Conservation (phyloP, 1,140 invertebrate genomes). For the Drosophila sechellia region DNA sequence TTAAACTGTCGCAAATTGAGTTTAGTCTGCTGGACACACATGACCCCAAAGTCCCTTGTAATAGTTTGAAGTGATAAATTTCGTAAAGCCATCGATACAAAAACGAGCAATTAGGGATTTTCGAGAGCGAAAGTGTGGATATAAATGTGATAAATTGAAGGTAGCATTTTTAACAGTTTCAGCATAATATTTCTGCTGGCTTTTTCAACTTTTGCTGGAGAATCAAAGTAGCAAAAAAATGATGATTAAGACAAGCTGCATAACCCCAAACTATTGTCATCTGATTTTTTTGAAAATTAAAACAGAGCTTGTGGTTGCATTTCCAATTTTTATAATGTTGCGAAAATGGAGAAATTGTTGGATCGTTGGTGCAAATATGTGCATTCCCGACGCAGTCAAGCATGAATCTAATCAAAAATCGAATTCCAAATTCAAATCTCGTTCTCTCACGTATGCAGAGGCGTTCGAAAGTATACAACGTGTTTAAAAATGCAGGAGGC, state of each 20-base stretch:
- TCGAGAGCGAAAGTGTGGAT: not conserved
- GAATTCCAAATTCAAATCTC: constrained; percentile 61
- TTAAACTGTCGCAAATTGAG: constrained; percentile 39
- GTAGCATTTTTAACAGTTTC: not conserved
- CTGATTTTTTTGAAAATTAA: not conserved
- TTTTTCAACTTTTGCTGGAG: too few species aligned
- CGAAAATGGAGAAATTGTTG: not conserved
- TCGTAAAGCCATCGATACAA: constrained; percentile 6
- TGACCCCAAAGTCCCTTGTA: constrained; percentile 8
- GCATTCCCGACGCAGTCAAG: constrained; percentile 20
- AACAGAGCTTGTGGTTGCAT: not conserved
- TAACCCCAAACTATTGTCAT: too few species aligned
- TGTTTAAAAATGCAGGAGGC: constrained; percentile 72
- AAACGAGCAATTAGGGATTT: constrained; percentile 16
- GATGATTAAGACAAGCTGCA: too few species aligned
- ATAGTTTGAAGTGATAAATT: constrained; percentile 47
- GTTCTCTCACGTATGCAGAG: constrained; percentile 55
- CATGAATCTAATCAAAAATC: constrained; percentile 58
- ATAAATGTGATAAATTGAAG: constrained; percentile 16
- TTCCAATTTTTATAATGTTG: not conserved
- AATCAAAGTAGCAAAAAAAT: not conserved
- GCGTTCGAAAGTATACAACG: constrained; percentile 75
- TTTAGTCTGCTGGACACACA: constrained; percentile 21
- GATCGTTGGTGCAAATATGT: not conserved
- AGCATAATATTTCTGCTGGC: not conserved